These are phyloP conservation scores for Tetrao urogallus DNA, from an alignment of 2,113 vertebrate species.

Conservation along the genomic window DNA sequence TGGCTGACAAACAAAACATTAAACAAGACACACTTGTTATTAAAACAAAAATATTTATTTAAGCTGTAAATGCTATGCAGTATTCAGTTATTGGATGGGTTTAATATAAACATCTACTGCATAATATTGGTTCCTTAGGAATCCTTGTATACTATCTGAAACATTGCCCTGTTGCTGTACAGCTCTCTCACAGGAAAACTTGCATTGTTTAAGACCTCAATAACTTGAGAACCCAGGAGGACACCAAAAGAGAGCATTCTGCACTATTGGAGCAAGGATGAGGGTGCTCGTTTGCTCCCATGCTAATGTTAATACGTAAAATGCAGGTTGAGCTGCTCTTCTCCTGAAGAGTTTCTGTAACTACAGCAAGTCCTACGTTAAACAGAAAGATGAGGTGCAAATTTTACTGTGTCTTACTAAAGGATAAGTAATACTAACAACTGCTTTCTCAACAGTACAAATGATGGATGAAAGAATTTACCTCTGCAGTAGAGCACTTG, in stretches of 20 bases:
- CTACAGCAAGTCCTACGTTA: background rate
- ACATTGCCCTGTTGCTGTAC: conserved; percentile 68
- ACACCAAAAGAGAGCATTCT: background rate
- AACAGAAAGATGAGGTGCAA: background rate
- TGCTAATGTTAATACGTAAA: background rate
- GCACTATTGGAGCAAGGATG: background rate
- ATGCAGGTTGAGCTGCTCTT: background rate
- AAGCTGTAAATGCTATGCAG: conserved; percentile 75
- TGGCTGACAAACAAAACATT: background rate
- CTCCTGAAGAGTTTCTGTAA: background rate
- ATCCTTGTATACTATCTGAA: conserved; percentile 56
- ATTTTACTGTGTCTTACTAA: background rate
- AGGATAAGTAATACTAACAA: background rate
- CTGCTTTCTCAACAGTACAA: background rate
- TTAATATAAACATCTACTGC: conserved; percentile 79
- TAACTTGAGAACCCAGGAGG: conserved; percentile 35
- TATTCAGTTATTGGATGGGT: conserved; percentile 63
- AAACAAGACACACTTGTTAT: background rate
- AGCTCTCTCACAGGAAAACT: conserved; percentile 62
- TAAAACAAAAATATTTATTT: conserved; percentile 80
- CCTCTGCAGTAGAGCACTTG: background rate
- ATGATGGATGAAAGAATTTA: background rate
- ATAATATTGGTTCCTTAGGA: conserved; percentile 74
- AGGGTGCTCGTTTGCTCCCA: background rate
- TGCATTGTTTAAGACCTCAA: conserved; percentile 5